These are phyloP conservation scores for Linyphia triangularis DNA, from an alignment of 2,888 invertebrate genomes.

Conservation along the genomic window DNA sequence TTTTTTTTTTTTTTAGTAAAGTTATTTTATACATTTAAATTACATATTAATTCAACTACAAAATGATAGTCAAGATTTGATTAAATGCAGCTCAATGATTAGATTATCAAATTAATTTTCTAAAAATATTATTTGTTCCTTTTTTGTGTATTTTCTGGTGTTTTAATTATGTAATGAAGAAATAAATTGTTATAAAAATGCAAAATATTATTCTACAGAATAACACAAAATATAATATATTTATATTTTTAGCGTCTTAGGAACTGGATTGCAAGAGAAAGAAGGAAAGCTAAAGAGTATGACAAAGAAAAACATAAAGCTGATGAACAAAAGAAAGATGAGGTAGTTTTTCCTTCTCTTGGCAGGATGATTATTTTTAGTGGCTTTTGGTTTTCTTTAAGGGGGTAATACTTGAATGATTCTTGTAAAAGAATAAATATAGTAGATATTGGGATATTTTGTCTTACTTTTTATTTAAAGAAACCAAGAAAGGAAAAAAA, in stretches of 20 bases:
- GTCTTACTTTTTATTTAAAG: too few species aligned
- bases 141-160: not conserved
- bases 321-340: slow-evolving; percentile 89
- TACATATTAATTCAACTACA: not conserved
- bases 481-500: too few species aligned
- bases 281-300: slow-evolving; percentile 93
- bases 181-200: not conserved
- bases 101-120: too few species aligned
- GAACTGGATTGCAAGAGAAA: slow-evolving; percentile 93
- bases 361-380: not conserved
- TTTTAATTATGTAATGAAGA: not conserved
- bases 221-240: slow-evolving; percentile 6
- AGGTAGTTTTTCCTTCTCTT: slow-evolving; percentile 79
- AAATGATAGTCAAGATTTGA: too few species aligned
- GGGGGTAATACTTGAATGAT: too few species aligned
- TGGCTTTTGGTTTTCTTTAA: too few species aligned
- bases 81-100: too few species aligned
- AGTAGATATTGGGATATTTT: too few species aligned
- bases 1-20: slow-evolving; percentile 22
- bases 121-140: not conserved
- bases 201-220: too few species aligned
- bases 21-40: not conserved
- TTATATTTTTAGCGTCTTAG: slow-evolving; percentile 80
- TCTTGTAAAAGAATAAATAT: too few species aligned
- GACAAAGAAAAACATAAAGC: slow-evolving; percentile 93